Percentiles rank a stretch among this genome's conserved stretches.
phyloP scores from a whole-genome alignment of 2,797 vertebrate genomes.

The Notolabrus celidotus region DNA sequence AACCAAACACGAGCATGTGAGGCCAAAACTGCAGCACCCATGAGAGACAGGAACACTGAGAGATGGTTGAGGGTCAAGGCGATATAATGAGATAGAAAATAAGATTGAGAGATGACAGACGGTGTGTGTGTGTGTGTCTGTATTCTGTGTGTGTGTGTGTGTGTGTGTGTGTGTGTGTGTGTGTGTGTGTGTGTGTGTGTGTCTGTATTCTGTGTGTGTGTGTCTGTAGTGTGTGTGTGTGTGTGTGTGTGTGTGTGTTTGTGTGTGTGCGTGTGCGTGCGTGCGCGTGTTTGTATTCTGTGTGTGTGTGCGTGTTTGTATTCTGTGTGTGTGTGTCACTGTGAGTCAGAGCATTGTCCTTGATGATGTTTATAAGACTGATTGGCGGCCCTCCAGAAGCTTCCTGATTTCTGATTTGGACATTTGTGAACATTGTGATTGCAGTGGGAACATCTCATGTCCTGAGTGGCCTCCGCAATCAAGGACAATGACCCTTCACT shows the following conservation, averaged over 20 bases:
- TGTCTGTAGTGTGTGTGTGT: background rate
- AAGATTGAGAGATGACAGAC: constrained; percentile 46
- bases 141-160: too few relatives aligned
- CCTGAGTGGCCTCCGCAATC: constrained; percentile 81
- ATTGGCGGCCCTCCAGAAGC: constrained; percentile 68
- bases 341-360: constrained; percentile 48
- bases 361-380: constrained; percentile 75
- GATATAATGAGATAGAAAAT: constrained; percentile 57
- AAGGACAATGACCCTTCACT: constrained; percentile 73
- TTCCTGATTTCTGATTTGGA: constrained; percentile 75
- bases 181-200: too few relatives aligned
- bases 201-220: too few relatives aligned
- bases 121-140: background rate
- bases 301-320: background rate
- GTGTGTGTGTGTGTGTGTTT: background rate
- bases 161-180: constrained; percentile 1
- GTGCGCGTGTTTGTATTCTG: too few relatives aligned
- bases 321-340: background rate
- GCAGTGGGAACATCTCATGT: constrained; percentile 74
- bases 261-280: background rate
- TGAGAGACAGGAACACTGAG: constrained; percentile 12
- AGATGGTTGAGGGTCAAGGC: constrained; percentile 50
- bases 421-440: constrained; percentile 78
- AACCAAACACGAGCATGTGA: too few relatives aligned
- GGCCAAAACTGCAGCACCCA: constrained; percentile 14